These are phyloP conservation scores for Exocentrus adspersus DNA, from an alignment of 2,888 invertebrate species.

Conservation along the genomic window DNA sequence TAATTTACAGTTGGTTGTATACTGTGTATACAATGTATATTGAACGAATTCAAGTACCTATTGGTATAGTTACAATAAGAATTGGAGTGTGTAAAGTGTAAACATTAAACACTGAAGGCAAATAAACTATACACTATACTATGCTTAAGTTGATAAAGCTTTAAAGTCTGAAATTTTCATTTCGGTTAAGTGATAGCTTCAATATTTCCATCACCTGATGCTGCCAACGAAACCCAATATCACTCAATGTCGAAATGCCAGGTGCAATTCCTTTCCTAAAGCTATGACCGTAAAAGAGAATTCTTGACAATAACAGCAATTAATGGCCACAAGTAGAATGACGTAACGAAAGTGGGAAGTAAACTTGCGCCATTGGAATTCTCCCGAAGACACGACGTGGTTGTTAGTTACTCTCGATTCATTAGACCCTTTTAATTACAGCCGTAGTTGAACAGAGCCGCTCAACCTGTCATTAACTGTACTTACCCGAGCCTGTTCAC, in stretches of 20 bases:
- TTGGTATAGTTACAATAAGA: too few species aligned
- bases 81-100: too few species aligned
- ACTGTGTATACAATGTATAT: too few species aligned
- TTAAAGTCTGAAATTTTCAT: too few species aligned
- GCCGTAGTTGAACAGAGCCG: constrained; percentile 37
- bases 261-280: not conserved
- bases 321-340: not conserved
- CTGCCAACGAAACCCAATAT: not conserved
- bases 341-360: constrained; percentile 4
- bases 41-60: too few species aligned
- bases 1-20: too few species aligned
- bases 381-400: constrained; percentile 36
- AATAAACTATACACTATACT: too few species aligned
- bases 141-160: too few species aligned
- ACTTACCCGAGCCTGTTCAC: constrained; percentile 21
- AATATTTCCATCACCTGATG: too few species aligned
- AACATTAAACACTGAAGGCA: too few species aligned
- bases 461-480: constrained; percentile 42
- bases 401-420: constrained; percentile 49
- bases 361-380: constrained; percentile 33
- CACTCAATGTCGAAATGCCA: not conserved
- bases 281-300: not conserved
- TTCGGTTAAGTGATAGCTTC: too few species aligned
- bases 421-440: constrained; percentile 51
- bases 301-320: constrained; percentile 15